A percentile compares a stretch with the other conserved stretches of the same genome.
Evolutionary conservation across 2,113 vertebrate genomes (phyloP).

Genomic region (Syngnathus floridae): DNA sequence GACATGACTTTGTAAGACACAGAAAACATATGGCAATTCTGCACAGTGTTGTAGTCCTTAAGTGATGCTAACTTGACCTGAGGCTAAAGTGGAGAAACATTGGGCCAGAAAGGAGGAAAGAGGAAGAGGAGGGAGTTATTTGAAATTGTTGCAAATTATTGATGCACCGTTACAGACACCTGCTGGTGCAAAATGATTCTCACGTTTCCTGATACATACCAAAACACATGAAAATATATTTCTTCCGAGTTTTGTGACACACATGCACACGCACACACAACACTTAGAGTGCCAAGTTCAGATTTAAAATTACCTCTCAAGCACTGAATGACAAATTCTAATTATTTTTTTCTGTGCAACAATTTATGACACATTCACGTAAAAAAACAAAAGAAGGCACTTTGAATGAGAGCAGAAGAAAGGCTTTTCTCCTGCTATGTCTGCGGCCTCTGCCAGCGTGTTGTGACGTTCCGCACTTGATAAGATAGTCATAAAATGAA

Average conservation of each 20-base stretch:
- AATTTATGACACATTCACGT: slow-evolving; percentile 56
- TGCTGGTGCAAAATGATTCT: slow-evolving; percentile 39
- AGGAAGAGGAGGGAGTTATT: slow-evolving; percentile 26
- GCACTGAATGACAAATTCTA: slow-evolving; percentile 20
- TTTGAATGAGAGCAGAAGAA: slow-evolving; percentile 50
- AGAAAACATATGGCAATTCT: slow-evolving; percentile 61
- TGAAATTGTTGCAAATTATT: slow-evolving; percentile 65
- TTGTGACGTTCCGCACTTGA: slow-evolving; percentile 83
- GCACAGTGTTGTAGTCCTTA: slow-evolving; percentile 61
- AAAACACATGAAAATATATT: slow-evolving; percentile 10
- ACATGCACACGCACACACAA: slow-evolving; percentile 13
- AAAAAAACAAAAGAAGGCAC: slow-evolving; percentile 52
- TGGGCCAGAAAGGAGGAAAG: slow-evolving; percentile 22
- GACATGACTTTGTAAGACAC: slow-evolving; percentile 19
- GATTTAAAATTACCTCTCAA: slow-evolving; percentile 40
- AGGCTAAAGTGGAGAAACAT: slow-evolving; percentile 56
- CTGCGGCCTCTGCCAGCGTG: slow-evolving; percentile 53
- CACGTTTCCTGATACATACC: slow-evolving; percentile 15
- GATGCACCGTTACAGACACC: slow-evolving; percentile 60
- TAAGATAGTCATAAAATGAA: slow-evolving; percentile 90
- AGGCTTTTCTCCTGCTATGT: slow-evolving; percentile 36
- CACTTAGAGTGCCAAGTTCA: slow-evolving; percentile 34
- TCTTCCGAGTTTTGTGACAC: slow-evolving; percentile 14
- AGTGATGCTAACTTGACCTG: slow-evolving; percentile 68
- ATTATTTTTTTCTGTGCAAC: slow-evolving; percentile 52